Percentiles rank a stretch among this genome's conserved stretches.
phyloP scores from a whole-genome alignment of 2,888 invertebrate species.

The Tetragnatha montana region DNA sequence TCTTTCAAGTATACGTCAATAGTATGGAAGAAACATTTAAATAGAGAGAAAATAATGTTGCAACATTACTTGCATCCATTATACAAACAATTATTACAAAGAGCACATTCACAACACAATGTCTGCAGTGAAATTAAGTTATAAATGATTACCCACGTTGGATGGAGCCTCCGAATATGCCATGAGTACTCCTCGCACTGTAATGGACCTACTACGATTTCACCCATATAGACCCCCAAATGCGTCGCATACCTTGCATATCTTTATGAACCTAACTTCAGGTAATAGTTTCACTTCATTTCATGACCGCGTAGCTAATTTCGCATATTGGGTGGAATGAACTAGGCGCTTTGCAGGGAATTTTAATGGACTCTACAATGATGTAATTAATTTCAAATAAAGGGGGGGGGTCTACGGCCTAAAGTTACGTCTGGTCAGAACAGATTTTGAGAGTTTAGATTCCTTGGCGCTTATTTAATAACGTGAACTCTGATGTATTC shows the following conservation, averaged over 20 bases:
- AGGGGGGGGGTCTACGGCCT: background rate
- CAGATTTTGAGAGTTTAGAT: background rate
- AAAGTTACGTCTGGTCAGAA: background rate
- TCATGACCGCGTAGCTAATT: background rate
- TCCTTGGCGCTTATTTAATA: too few species aligned
- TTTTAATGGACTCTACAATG: background rate
- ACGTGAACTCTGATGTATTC: too few species aligned
- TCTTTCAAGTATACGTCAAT: too few species aligned
- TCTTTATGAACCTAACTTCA: background rate
- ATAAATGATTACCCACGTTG: too few species aligned
- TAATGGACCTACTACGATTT: background rate
- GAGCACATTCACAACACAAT: too few species aligned
- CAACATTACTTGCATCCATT: too few species aligned
- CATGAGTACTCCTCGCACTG: background rate
- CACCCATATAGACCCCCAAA: background rate
- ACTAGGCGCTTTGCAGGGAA: background rate
- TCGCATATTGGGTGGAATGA: background rate
- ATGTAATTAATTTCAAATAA: background rate
- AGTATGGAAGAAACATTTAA: too few species aligned
- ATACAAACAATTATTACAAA: too few species aligned
- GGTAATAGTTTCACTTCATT: background rate
- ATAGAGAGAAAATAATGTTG: too few species aligned
- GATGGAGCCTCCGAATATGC: too few species aligned
- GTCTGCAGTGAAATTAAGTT: too few species aligned
- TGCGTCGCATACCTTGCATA: background rate